Evolutionary conservation across 2,888 invertebrate genomes (phyloP), one percentile per base, ranked within the genome.

Genomic region (Diarsia rubi): DNA sequence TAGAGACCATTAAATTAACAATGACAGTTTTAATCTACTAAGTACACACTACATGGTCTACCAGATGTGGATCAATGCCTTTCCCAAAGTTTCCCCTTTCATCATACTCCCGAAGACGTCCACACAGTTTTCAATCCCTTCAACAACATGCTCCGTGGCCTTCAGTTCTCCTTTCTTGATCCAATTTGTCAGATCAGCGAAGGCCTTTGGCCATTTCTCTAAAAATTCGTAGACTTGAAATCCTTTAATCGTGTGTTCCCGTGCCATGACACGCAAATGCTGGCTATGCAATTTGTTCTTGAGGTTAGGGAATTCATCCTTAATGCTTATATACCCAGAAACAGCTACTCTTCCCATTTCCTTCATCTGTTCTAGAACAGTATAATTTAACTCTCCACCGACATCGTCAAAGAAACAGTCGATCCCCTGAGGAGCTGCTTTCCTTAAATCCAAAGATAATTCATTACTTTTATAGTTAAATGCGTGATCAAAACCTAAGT

Each of bases 101-200:
- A 95, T 90, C 94, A 98, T 96, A 8, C 96, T 97, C 37, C 97
- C 91, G 84, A 98, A 97, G 11, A 98, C 98, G 60, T 97, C 94
- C n/a, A 97, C 97, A 92, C 97, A 95, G 71, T 97, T 97, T 69
- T 97, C 97, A 88, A 98, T 98, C 5, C 98, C 98, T 72, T 97
- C 95, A 0, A 97, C 97, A 0, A 97, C 89, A 0, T 97, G 97
- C 92, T 98, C 98, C 27, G 92, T 93, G 75, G 97, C 97, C 84
- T 97, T 97, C n/a, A 98, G 81, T 90, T 98, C 97, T 16, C 97
- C 98, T 92, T 97, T 96, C 62, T 94, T 93, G 69, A 98, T 96
- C 97, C 97, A 97, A 69, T 96, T 89, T 2, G 95, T 87, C 86
- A 98, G 97, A 82, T 97, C 95, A 1, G 91, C 82, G 45, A 97